These are phyloP conservation scores for Myanophis thanlyinensis DNA, from an alignment of 2,113 vertebrate species.

Conservation along the genomic window DNA sequence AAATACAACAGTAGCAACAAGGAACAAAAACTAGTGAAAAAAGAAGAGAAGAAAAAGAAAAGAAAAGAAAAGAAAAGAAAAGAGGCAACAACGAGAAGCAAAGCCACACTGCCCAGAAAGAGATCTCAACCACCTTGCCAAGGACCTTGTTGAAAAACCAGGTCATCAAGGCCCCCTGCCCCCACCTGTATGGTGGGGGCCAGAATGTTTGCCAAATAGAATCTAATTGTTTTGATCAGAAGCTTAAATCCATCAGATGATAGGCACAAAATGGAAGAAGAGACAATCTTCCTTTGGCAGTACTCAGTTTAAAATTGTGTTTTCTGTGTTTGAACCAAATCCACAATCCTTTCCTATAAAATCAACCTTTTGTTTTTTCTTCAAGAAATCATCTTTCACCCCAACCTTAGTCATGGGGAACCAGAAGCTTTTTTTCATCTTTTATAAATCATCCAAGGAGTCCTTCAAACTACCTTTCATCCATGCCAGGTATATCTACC, in stretches of 20 bases:
- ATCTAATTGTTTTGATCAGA: too few relatives aligned
- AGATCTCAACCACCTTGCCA: too few relatives aligned
- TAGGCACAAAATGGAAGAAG: not conserved
- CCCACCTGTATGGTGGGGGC: too few relatives aligned
- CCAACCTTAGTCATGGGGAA: not conserved
- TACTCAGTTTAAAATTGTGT: not conserved
- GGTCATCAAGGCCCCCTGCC: too few relatives aligned
- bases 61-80: too few relatives aligned
- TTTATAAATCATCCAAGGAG: not conserved
- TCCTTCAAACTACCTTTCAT: not conserved
- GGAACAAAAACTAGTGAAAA: too few relatives aligned
- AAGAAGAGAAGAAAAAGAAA: too few relatives aligned
- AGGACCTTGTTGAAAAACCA: too few relatives aligned
- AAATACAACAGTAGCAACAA: too few relatives aligned
- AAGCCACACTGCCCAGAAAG: too few relatives aligned
- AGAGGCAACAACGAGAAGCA: too few relatives aligned
- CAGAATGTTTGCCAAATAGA: too few relatives aligned
- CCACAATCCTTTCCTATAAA: not conserved
- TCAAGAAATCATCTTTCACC: not conserved
- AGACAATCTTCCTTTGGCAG: not conserved
- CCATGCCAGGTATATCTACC: not conserved
- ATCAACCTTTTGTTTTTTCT: not conserved
- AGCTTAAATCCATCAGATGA: not conserved
- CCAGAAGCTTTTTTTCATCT: not conserved
- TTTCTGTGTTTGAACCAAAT: not conserved